Base-by-base conservation (phyloP, 1,140 invertebrate species). In the Galleria mellonella region DNA sequence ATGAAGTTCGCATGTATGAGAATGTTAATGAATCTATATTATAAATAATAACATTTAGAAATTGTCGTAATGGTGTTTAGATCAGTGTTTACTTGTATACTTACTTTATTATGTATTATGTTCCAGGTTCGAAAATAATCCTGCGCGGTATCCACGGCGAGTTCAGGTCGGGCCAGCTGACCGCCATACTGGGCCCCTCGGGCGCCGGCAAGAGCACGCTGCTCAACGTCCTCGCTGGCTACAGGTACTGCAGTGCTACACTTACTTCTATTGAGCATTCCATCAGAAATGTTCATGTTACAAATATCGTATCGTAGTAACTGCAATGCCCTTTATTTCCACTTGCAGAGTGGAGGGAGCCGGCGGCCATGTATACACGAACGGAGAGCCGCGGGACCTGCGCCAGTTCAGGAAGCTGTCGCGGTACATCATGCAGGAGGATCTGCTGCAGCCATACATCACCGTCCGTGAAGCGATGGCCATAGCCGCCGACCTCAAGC, bases 401-500 rank as follows among this genome's bases (percentile, higher is more conserved):
- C 86, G 90, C 9, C 86, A 90, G 31, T 98, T 98, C 83, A 89
- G 93, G 27, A 96, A 95, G 86, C 89, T 95, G 65, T 96, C 95
- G 0, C 90, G 95, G 32, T 98, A 98, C 82, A 98, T 98, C 55
- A 97, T 98, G 95, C 97, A 98, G 72, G 91, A 97, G 43, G 96
- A 98, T 82, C 87, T 97, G 10, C 83, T 96, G 3, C 93, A 97
- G 61, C 94, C 93, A 0, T 90, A 93, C 55, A 90, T 98, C 31
- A 95, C 94, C 0, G 94, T 97, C 0, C 85, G 89, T 12, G 96
- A 98, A 75, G 89, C 94, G 1, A 94, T 98, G 92, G 87, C 89
- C 44, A 92, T 96, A 59, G 94, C 96, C 0, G 94, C 95, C 0
- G 93, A 97, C 68, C 85, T 98, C 1, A 98, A 98, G 77, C 87